Conservation (phyloP, 2,797 vertebrate genomes). For the Liparis tanakae region DNA sequence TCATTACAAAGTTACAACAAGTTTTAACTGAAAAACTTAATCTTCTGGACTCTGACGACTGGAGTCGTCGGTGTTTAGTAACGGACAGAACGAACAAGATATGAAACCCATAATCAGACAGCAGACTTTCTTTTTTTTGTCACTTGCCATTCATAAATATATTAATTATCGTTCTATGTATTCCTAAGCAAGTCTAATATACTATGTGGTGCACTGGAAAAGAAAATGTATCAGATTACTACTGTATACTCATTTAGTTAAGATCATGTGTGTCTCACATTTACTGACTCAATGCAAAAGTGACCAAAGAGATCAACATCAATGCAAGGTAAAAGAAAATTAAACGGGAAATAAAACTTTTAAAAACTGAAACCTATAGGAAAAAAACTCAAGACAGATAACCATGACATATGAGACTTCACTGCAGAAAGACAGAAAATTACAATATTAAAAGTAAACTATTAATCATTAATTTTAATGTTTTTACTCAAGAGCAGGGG, state of each 20-base stretch:
- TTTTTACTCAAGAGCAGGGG: no score
- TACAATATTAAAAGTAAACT: no score
- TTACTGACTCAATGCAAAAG: no score
- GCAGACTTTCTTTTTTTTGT: background rate
- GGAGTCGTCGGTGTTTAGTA: conserved; percentile 55
- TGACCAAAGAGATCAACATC: background rate
- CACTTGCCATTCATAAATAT: background rate
- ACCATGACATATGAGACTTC: no score
- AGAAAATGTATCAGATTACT: background rate
- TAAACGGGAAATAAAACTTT: background rate
- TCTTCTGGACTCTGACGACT: conserved; percentile 42
- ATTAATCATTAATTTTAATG: no score
- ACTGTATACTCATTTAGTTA: background rate
- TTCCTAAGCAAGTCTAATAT: background rate
- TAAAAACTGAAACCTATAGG: no score
- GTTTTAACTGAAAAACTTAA: conserved; percentile 22
- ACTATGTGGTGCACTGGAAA: conserved; percentile 79
- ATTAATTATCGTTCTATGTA: background rate
- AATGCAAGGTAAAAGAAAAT: background rate
- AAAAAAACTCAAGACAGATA: no score
- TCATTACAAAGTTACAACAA: background rate
- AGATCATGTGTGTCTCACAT: background rate
- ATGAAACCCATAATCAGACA: background rate
- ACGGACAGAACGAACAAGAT: conserved; percentile 21
- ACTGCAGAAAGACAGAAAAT: no score